Conservation (phyloP, 1,140 invertebrate species). For the Homalodisca vitripennis region DNA sequence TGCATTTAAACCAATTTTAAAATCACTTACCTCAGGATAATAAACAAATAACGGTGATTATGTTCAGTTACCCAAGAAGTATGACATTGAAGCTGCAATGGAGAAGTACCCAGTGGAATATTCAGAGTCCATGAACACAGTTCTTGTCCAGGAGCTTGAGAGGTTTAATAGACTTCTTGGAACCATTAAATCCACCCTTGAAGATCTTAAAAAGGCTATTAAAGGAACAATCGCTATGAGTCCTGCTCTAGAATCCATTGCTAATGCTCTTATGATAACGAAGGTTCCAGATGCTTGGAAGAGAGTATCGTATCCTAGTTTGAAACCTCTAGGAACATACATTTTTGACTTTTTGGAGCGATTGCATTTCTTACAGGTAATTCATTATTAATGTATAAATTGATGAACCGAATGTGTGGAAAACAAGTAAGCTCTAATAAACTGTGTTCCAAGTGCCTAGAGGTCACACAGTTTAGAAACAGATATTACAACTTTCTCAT, state of each 20-base stretch:
- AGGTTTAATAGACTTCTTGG: conserved; percentile 75
- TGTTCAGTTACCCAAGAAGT: conserved; percentile 60
- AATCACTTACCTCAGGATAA: too few species aligned
- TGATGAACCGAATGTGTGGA: too few species aligned
- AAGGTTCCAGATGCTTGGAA: conserved; percentile 80
- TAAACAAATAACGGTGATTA: too few species aligned
- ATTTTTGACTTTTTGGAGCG: conserved; percentile 80
- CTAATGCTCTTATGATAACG: conserved; percentile 65
- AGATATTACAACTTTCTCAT: too few species aligned
- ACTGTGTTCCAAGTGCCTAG: too few species aligned
- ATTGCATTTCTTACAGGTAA: conserved; percentile 64
- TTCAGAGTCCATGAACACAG: conserved; percentile 91
- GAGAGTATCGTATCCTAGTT: conserved; percentile 82
- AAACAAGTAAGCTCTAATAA: too few species aligned
- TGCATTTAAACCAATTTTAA: too few species aligned
- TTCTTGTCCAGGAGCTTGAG: conserved; percentile 90
- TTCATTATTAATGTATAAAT: background rate
- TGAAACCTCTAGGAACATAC: conserved; percentile 86
- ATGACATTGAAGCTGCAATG: conserved; percentile 70
- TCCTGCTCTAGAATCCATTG: conserved; percentile 71
- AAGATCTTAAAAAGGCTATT: conserved; percentile 76
- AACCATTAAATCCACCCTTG: conserved; percentile 63
- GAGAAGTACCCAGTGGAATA: conserved; percentile 79
- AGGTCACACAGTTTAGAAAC: too few species aligned
- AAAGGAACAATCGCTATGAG: conserved; percentile 88